These are phyloP conservation scores for Pteria penguin DNA, from an alignment of 2,888 invertebrate genomes.

Conservation along the genomic window DNA sequence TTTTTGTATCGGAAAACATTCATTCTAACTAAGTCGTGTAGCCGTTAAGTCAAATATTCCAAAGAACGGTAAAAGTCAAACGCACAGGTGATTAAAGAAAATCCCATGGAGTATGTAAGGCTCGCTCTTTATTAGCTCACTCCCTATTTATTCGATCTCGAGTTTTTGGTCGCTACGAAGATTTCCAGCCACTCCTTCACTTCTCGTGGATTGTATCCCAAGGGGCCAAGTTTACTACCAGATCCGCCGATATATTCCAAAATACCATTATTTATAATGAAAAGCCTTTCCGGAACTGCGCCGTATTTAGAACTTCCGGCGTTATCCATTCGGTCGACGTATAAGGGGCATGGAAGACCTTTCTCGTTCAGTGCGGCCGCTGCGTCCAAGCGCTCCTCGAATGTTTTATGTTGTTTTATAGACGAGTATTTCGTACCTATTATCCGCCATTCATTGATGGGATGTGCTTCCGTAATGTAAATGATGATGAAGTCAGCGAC, in stretches of 20 bases:
- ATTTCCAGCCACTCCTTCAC: constrained; percentile 20
- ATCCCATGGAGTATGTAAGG: too few relatives aligned
- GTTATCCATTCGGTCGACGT: constrained; percentile 47
- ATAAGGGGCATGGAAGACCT: constrained; percentile 40
- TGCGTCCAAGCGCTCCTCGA: constrained; percentile 46
- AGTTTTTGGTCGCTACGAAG: too few relatives aligned
- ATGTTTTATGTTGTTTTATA: constrained; percentile 35
- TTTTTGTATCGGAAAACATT: too few relatives aligned
- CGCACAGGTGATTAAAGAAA: too few relatives aligned
- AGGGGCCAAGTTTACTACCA: constrained; percentile 44
- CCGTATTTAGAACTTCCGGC: constrained; percentile 32
- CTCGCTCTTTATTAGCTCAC: too few relatives aligned
- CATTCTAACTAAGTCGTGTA: too few relatives aligned
- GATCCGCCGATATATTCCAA: constrained; percentile 39
- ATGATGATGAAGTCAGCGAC: constrained; percentile 51
- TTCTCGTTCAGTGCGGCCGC: constrained; percentile 37
- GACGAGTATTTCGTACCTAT: background rate
- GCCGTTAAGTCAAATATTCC: too few relatives aligned
- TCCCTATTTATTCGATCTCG: too few relatives aligned
- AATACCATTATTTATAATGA: constrained; percentile 38
- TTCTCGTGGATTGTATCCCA: constrained; percentile 23
- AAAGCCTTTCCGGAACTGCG: constrained; percentile 47
- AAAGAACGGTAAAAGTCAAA: too few relatives aligned
- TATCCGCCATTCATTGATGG: constrained; percentile 48
- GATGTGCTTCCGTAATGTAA: constrained; percentile 52